These are phyloP conservation scores for Heteractis magnifica DNA, from an alignment of 92 coral and sea anemone species.

Conservation along the genomic window DNA sequence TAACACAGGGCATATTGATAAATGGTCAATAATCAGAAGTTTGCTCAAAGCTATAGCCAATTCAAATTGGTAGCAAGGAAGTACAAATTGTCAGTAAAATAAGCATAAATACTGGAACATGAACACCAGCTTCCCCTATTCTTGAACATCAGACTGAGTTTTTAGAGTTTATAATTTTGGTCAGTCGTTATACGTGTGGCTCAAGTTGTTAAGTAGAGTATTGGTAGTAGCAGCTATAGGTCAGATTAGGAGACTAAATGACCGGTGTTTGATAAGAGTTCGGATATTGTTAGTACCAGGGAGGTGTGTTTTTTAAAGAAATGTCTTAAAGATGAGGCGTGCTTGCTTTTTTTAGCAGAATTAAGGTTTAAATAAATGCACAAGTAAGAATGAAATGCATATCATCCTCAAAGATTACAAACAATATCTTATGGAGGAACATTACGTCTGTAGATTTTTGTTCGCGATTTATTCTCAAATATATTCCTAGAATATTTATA, in stretches of 20 bases:
- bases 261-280: background rate
- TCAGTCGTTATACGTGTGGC: background rate
- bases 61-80: background rate
- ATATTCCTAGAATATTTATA: background rate
- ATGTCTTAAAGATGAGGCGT: background rate
- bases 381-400: background rate
- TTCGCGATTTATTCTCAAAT: background rate
- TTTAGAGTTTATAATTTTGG: background rate
- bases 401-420: background rate
- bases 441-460: background rate
- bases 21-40: background rate
- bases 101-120: background rate
- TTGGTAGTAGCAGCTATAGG: background rate
- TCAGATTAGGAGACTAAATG: background rate
- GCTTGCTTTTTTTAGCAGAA: background rate
- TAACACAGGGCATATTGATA: background rate
- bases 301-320: background rate
- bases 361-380: background rate
- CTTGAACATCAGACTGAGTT: background rate
- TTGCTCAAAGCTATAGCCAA: background rate
- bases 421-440: background rate
- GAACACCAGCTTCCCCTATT: background rate
- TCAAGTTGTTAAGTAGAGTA: background rate
- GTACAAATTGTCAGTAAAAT: background rate
- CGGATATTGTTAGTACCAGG: background rate